These are phyloP conservation scores for Pseudomyrmex gracilis DNA, from an alignment of 1,140 invertebrate species.

Conservation along the genomic window DNA sequence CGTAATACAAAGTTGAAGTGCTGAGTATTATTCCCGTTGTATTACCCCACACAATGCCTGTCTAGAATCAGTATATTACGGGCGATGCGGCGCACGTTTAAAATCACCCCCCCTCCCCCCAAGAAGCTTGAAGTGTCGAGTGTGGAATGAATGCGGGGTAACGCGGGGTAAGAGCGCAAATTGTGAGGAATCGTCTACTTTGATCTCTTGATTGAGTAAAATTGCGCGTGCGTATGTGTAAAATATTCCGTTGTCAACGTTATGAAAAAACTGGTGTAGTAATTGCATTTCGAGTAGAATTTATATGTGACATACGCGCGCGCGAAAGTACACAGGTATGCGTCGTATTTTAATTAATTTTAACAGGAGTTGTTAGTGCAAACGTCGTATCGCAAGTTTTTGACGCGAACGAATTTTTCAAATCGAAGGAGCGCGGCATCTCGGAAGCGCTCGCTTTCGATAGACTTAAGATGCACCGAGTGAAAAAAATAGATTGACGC, in stretches of 20 bases:
- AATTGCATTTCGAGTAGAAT: constrained; percentile 24
- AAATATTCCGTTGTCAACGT: constrained; percentile 9
- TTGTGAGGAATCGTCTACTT: too few relatives aligned
- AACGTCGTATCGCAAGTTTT: not conserved
- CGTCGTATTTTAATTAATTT: constrained; percentile 46
- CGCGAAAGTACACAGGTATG: not conserved
- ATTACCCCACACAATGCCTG: not conserved
- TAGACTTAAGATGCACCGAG: not conserved
- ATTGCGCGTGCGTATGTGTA: not conserved
- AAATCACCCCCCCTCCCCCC: not conserved
- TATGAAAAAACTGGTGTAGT: constrained; percentile 13
- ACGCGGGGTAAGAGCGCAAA: too few relatives aligned
- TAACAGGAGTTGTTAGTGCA: not conserved
- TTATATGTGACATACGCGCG: not conserved
- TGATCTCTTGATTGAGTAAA: not conserved
- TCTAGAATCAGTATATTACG: constrained; percentile 26
- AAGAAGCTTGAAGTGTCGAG: too few relatives aligned
- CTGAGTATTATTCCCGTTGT: constrained; percentile 12
- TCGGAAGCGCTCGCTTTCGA: not conserved
- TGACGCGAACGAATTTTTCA: constrained; percentile 1
- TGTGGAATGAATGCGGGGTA: too few relatives aligned
- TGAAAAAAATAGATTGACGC: too few relatives aligned
- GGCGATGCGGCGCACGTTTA: not conserved
- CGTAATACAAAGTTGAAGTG: constrained; percentile 39
- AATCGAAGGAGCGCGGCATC: not conserved